A percentile compares a stretch with the other conserved stretches of the same genome.
phyloP scores from a whole-genome alignment of 2,797 vertebrate species.

The Micrastur ruficollis region DNA sequence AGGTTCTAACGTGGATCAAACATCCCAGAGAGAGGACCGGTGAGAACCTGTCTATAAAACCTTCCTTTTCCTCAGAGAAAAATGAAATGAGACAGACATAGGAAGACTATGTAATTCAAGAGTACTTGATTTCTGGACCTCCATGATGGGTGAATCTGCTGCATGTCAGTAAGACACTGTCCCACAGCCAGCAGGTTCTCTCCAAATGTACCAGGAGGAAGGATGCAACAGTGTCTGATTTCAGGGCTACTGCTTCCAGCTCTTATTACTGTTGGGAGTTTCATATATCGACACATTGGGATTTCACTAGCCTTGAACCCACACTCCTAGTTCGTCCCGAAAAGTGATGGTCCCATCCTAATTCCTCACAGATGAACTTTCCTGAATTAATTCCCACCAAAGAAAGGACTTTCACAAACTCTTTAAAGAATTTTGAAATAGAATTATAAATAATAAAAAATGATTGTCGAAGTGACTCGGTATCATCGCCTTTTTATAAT shows the following conservation, averaged over 20 bases:
- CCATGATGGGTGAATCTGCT: not conserved
- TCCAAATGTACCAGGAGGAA: not conserved
- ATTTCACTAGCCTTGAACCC: not conserved
- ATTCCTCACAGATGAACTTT: not conserved
- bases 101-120: not conserved
- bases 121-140: not conserved
- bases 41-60: not conserved
- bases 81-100: not conserved
- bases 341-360: not conserved
- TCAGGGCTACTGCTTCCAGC: not conserved
- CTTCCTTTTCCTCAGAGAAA: not conserved
- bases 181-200: not conserved
- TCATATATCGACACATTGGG: not conserved
- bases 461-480: not conserved
- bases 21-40: not conserved
- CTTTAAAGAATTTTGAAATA: not conserved
- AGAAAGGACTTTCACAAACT: not conserved
- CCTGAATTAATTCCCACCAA: not conserved
- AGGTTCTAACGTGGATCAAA: not conserved
- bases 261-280: not conserved
- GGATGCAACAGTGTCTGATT: not conserved
- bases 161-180: accelerated
- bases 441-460: not conserved
- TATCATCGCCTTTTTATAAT: not conserved
- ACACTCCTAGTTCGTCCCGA: not conserved